Conservation (phyloP, 53 echinoderm and acorn worm species). For the Temnopleurus reevesii region DNA sequence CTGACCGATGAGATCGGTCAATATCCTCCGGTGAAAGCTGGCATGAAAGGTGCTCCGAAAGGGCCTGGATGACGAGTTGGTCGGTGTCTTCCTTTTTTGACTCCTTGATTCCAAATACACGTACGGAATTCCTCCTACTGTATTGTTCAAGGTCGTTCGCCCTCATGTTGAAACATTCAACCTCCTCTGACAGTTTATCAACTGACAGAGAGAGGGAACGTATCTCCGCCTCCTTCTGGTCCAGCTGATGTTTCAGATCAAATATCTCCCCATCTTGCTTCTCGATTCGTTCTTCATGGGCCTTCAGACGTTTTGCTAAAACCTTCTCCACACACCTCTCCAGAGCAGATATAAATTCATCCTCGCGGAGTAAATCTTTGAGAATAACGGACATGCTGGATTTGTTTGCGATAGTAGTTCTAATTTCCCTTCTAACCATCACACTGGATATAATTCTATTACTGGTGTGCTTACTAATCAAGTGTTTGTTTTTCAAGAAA, state of each 20-base stretch:
- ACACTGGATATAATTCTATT: too few species aligned
- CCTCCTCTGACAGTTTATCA: neutral
- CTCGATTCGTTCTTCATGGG: constrained; percentile 15
- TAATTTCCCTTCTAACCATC: too few species aligned
- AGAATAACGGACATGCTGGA: constrained; percentile 15
- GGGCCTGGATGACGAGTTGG: constrained; percentile 15
- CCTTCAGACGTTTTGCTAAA: constrained; percentile 1
- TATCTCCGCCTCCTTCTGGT: neutral
- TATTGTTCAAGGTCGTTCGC: constrained; percentile 26
- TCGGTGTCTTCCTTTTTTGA: neutral
- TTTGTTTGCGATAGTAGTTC: too few species aligned
- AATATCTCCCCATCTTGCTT: constrained; percentile 18
- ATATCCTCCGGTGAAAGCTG: neutral
- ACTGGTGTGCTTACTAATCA: neutral
- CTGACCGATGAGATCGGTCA: constrained; percentile 37
- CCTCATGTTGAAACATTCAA: neutral
- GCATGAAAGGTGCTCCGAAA: constrained; percentile 9
- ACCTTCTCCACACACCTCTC: constrained; percentile 48
- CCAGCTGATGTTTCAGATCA: neutral
- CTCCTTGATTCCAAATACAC: constrained; percentile 30
- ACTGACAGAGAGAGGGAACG: constrained; percentile 3
- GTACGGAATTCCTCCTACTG: constrained; percentile 27
- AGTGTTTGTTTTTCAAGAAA: too few species aligned
- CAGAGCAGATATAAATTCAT: constrained; percentile 19
- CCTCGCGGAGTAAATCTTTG: neutral